Percentiles rank a stretch among this genome's conserved stretches.
Evolutionary conservation across 2,797 vertebrate species (phyloP).

Genomic region (Spatula clypeata): DNA sequence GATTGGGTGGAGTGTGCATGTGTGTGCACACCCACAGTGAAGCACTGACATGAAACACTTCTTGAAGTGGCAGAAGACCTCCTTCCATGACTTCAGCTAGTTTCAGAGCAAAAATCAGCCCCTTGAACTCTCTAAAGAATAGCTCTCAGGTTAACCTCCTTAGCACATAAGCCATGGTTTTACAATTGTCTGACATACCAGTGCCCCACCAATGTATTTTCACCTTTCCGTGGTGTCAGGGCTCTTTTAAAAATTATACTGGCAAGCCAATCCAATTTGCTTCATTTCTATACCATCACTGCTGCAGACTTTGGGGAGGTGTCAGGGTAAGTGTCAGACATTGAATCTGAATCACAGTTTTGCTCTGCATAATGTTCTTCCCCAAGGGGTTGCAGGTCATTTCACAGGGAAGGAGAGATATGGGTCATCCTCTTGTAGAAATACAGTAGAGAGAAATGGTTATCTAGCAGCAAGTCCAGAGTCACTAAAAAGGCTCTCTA

Average conservation of each 20-base stretch:
- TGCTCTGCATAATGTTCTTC: rapidly evolving
- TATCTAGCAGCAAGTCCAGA: not conserved
- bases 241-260: not conserved
- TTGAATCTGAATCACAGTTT: not conserved
- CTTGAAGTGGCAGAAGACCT: not conserved
- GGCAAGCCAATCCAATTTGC: not conserved
- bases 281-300: not conserved
- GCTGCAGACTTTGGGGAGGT: not conserved
- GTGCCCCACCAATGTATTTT: not conserved
- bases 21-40: not conserved
- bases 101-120: not conserved
- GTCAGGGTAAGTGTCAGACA: not conserved
- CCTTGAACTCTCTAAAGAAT: not conserved
- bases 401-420: not conserved
- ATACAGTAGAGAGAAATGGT: not conserved
- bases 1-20: not conserved
- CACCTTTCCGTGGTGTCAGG: not conserved
- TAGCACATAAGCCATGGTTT: not conserved
- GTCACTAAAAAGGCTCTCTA: not conserved
- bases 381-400: not conserved
- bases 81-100: not conserved
- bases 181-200: not conserved
- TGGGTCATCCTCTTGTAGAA: not conserved
- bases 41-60: not conserved
- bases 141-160: not conserved